phyloP scores from a whole-genome alignment of 2,888 invertebrate genomes.

The Peribatodes rhomboidaria region DNA sequence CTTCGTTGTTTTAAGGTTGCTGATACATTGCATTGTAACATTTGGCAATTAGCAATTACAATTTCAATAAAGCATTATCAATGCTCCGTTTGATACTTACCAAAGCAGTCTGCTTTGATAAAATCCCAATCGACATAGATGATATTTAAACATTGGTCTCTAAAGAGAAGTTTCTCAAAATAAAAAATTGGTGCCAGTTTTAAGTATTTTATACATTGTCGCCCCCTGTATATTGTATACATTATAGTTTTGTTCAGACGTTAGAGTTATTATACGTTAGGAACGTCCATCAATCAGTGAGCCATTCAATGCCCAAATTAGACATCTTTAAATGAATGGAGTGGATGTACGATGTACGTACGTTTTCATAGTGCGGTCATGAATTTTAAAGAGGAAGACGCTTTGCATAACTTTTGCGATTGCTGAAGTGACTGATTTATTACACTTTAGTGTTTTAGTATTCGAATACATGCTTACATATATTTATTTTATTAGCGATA shows the following conservation, averaged over 20 bases:
- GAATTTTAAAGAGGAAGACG: slow-evolving; percentile 39
- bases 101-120: too few relatives aligned
- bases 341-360: slow-evolving; percentile 17
- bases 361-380: slow-evolving; percentile 30
- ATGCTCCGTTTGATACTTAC: background rate
- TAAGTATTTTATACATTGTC: background rate
- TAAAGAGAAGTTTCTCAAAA: background rate
- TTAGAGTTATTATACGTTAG: slow-evolving; percentile 20
- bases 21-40: background rate
- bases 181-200: background rate
- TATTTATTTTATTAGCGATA: too few relatives aligned
- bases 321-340: slow-evolving; percentile 37
- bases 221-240: background rate
- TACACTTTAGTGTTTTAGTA: background rate
- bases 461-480: background rate
- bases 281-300: slow-evolving; percentile 38
- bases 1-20: background rate
- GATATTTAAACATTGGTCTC: background rate
- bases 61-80: background rate
- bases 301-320: slow-evolving; percentile 36
- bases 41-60: background rate
- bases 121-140: background rate
- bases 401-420: slow-evolving; percentile 22
- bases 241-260: background rate
- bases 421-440: slow-evolving; percentile 17